Percentiles rank a stretch among this genome's conserved stretches.
These are phyloP conservation scores for Candoia aspera DNA, from an alignment of 2,113 vertebrate species.

Conservation along the genomic window DNA sequence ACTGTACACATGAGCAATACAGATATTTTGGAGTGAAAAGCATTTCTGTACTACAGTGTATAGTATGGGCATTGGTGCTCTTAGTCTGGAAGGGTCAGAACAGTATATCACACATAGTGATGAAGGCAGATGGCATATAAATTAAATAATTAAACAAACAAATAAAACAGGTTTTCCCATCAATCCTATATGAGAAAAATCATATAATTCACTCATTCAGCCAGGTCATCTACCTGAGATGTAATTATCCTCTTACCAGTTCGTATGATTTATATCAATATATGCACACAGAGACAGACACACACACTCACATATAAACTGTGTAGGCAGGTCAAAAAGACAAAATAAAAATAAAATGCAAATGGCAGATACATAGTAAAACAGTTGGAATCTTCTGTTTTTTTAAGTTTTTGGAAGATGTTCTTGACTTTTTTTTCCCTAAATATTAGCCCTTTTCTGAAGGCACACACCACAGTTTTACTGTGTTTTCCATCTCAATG, in stretches of 20 bases:
- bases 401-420: too few relatives aligned
- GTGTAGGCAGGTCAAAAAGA: too few relatives aligned
- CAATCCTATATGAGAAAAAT: neutral
- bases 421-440: too few relatives aligned
- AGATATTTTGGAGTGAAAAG: neutral
- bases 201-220: neutral
- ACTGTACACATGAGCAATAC: neutral
- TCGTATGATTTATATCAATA: neutral
- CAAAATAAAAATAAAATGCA: too few relatives aligned
- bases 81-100: neutral
- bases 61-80: neutral
- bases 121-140: neutral
- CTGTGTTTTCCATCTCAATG: too few relatives aligned
- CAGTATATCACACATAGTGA: neutral
- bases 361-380: too few relatives aligned
- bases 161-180: neutral
- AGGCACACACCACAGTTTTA: too few relatives aligned
- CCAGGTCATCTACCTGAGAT: slow-evolving; percentile 20
- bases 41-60: neutral
- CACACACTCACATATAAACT: too few relatives aligned
- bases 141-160: neutral
- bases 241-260: slow-evolving; percentile 16
- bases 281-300: too few relatives aligned
- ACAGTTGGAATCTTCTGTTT: too few relatives aligned
- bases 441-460: too few relatives aligned